Evolutionary conservation across 1,140 invertebrate species (phyloP), one percentile per base, ranked within the genome.

Genomic region (Drosophila santomea): DNA sequence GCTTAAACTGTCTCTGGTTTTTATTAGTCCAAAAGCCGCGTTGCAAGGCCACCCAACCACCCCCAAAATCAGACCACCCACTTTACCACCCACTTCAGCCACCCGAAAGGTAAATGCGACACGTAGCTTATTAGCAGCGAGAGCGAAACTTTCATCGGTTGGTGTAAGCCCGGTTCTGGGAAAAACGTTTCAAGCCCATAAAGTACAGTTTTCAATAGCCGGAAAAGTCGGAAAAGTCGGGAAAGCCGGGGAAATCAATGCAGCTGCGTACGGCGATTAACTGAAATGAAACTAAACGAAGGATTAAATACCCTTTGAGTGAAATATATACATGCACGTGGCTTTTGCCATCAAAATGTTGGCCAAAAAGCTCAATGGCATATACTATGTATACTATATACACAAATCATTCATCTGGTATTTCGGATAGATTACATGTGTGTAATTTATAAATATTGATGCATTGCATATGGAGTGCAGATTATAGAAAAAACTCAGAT

Each of bases 1-100:
- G 10, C 74, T 82, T 83, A 79, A 79, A 67, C 51, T 83, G 80
- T 79, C 80, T 79, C 75, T 48, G 75, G 61, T 79, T 82, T 82
- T 83, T 78, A 82, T 83, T 78, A 78, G 44, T n/a, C 41, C 25
- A 15, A 57, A 68, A 69, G 23, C 50, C 50, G 62, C n/a, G 35
- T 28, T 38, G 14, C 45, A 36, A 15, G 25, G 23, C 20, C 20
- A 45, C 10, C 41, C 41, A 38, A 28, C n/a, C 41, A 45, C 28
- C 47, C 23, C 28, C 5, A 1, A 12, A 28, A 20, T 20, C 20
- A 2, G 20, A 2, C 20, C 20, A 20, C 20, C 20, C 20, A 20
- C 20, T 20, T 20, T 2, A 2, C 20, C 39, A 11, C 25, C 45
- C 45, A 25, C 7, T 25, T n/a, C 23, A 1, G 17, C 20, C 45